Base-by-base conservation (phyloP, 2,888 invertebrate genomes). In the Anoncus sp. region DNA sequence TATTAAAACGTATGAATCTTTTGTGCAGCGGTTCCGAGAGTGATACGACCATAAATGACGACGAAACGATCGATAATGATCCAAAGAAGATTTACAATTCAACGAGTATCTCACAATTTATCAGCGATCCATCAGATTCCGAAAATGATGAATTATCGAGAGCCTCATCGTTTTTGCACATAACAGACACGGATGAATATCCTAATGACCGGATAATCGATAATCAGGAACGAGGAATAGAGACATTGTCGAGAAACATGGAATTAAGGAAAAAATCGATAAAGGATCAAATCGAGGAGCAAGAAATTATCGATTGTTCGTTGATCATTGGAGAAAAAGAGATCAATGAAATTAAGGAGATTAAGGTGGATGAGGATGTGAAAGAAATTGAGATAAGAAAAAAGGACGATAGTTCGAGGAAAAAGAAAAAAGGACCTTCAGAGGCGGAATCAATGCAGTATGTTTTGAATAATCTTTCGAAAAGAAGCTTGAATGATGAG, bases 1-100 rank as follows among this genome's bases (percentile, higher is more conserved):
- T 78, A 74, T n/a, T 84, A 7, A 81, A 71, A 43, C 77, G 71
- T 10, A 72, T 84, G 27, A 82, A 84, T 75, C 74, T 83, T 7
- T n/a, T 57, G 24, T 49, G 47, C 62, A 66, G 49, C 16, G 80
- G 40, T 7, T 12, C 4, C 2, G 80, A 79, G 0, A 77, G 75
- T 31, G 79, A 77, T 7, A 77, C 76, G 6, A 81, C 81, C 16
- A 22, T 12, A 20, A 27, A n/a, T 22, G 35, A 51, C 7, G 51
- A 43, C 51, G 49, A 65, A 14, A 31, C 38, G 10, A 3, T 38
- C 35, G 31, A 49, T 5, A 3, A 27, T 24, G 31, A 49, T 5
- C n/a, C 2, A 0, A 31, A n/a, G 49, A 35, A 31, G 10, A 7
- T 12, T 20, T 14, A 10, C 35, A 20, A 35, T 0, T 4, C 43